Evolutionary conservation across 2,888 invertebrate species (phyloP), one percentile per base, ranked within the genome.

Genomic region (Hipparchia sbordonii): DNA sequence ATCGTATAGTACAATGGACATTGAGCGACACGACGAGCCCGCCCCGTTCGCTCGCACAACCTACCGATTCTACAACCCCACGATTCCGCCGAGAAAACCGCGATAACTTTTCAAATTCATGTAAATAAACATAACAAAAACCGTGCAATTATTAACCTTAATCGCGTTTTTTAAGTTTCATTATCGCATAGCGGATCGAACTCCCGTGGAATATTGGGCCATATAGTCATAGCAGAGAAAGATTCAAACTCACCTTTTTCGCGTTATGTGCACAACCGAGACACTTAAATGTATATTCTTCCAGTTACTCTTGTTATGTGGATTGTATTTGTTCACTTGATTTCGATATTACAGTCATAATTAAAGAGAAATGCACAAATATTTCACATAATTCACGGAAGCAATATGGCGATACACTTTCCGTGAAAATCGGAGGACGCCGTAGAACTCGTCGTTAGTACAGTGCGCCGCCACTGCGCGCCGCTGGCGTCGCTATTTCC

Each of bases 61-160:
- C 39, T 60, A 60, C 23, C 59, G 33, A 59, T 23, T 59, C 82
- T 80, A 85, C 82, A 86, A 85, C 82, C 85, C 84, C 81, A 82
- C 83, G 79, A 79, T 82, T 86, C 77, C 87, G 82, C 83, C 84
- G 76, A 91, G 90, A 92, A 93, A 92, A 92, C 92, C 93, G 92
- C 93, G 92, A 90, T 82, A 92, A 92, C 85, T 92, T 93, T 93
- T 93, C 90, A 93, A 93, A 93, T 92, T 92, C 93, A 92, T 93
- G 93, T 93, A 93, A 93, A 94, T 93, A 93, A 94, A 93, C 93
- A 94, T 92, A 93, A 93, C 92, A 92, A 93, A 93, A 94, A 93
- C 91, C 94, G 94, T 88, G 94, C 94, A 94, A 94, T 94, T 94
- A 94, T 94, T 93, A 93, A 93, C 94, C 94, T 94, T 94, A 94